Base-by-base conservation (phyloP, 1,140 invertebrate species). In the Eubasilissa regina region DNA sequence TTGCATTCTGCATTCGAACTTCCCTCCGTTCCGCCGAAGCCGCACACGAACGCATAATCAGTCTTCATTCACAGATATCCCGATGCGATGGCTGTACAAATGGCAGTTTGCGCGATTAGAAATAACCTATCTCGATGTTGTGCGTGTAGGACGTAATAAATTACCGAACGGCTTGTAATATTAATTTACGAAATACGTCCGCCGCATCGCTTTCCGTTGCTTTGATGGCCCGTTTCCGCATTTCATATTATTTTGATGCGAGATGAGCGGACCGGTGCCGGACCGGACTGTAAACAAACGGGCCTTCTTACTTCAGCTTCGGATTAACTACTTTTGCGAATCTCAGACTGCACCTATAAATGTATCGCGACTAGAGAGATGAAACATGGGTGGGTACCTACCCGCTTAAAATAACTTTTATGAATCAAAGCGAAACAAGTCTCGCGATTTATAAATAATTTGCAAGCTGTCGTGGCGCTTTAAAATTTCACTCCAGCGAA, bases 131-230 rank as follows among this genome's bases (percentile, higher is more conserved):
- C 60, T 45, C 68, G 73, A 51, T 79, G 81, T 77, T 77, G 85
- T 85, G 85, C 83, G 84, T 82, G 86, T 87, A 87, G 88, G 87
- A 88, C 86, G 87, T 87, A 85, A 89, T 89, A 89, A 89, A 89
- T 89, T 89, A 89, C 86, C 86, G 84, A 86, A 87, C 84, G 85
- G 85, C 87, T 85, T 86, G 87, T 89, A 87, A 89, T 89, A 89
- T 89, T 89, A 89, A 89, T 89, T 86, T 86, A 83, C 84, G 87
- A 87, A 89, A 89, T 87, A 77, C 81, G 75, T 77, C 75, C 77
- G 77, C 80, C 55, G 55, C 70, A 79, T 35, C 80, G 77, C 66
- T 77, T 79, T 79, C 78, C 75, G 74, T 75, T 56, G 58, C 81
- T 82, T 79, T 82, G 81, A 82, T 77, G 75, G 77, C 70, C 62